Base-by-base conservation (phyloP, 2,113 vertebrate genomes). In the Fulmarus glacialis region DNA sequence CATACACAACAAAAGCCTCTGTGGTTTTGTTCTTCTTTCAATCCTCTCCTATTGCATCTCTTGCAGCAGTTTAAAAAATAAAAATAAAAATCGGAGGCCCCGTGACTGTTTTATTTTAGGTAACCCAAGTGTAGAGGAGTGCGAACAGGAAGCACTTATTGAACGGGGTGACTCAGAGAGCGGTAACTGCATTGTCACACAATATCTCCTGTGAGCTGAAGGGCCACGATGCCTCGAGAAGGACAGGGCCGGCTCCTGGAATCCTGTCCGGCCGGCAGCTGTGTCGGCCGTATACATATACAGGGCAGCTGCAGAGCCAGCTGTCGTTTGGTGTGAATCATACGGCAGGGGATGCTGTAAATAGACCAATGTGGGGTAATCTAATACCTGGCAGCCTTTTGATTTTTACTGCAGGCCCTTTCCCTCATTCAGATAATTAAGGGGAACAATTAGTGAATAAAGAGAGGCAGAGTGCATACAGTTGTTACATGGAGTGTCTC, bases 221-320 rank as follows among this genome's bases (percentile, higher is more conserved):
- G 78, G 87, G 73, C 87, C 55, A 60, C 85, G 91, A 81, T 98
- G 98, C 98, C 98, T 98, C 90, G 96, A 98, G 98, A 98, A 98
- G 98, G 98, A 98, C 98, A 75, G 98, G 98, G 95, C 97, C 59
- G 91, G 98, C 98, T 99, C 98, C 99, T 98, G 98, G 92, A 98
- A 98, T 99, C 98, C 98, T 98, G 99, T 98, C 98, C 97, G 98
- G 97, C 98, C 96, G 97, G 99, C 99, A 99, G 99, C 99, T 99
- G 99, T 99, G 99, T 97, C 72, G 95, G 97, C 98, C 98, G 84
- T 98, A 96, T 98, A 98, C 98, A 97, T 98, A 98, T 98, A 99
- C 97, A 96, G 99, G 99, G 99, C 99, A 99, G 99, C 99, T 99
- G 99, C 98, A 97, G 97, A 98, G 98, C 99, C 99, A 99, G 99